Conservation (phyloP, 2,113 vertebrate genomes). For the Trochalopteron elliotii region DNA sequence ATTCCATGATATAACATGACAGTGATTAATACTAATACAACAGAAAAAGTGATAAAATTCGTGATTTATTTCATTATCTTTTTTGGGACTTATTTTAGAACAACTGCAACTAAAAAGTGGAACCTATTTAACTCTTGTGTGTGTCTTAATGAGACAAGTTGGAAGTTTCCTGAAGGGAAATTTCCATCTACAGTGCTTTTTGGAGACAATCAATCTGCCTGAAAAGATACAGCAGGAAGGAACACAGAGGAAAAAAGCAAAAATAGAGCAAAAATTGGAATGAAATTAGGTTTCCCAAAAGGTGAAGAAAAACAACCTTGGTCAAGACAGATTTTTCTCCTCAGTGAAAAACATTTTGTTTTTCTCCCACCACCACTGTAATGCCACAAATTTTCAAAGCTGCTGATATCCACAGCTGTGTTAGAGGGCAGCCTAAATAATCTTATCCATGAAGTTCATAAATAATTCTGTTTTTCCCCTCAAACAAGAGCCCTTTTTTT, state of each 20-base stretch:
- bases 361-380: not conserved
- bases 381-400: not conserved
- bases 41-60: not conserved
- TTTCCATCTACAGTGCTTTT: not conserved
- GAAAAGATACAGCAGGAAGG: not conserved
- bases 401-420: not conserved
- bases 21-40: not conserved
- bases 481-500: not conserved
- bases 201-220: not conserved
- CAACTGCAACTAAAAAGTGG: not conserved
- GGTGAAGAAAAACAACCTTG: not conserved
- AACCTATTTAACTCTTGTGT: not conserved
- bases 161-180: not conserved
- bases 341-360: not conserved
- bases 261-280: not conserved
- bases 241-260: not conserved
- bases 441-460: not conserved
- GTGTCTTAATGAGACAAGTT: not conserved
- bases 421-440: not conserved
- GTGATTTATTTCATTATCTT: not conserved
- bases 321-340: not conserved
- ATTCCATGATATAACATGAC: not conserved
- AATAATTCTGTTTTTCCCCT: not conserved
- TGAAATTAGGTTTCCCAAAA: not conserved
- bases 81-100: not conserved